Base-by-base conservation (phyloP, 1,140 invertebrate genomes). In the Drosophila repletoides region DNA sequence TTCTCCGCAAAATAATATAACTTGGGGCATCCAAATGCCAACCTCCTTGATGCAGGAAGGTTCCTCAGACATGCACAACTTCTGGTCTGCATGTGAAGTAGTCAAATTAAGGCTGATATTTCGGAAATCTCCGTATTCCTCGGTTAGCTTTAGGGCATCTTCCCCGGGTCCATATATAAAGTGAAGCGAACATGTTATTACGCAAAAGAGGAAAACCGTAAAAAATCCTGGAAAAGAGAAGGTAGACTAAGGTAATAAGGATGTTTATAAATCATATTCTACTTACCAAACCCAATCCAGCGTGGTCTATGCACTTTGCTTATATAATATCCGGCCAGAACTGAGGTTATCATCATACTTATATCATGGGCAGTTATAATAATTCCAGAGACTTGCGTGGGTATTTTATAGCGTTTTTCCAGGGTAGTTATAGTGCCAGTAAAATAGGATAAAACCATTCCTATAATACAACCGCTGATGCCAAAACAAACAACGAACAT, bases 321-420 rank as follows among this genome's bases (percentile, higher is more conserved):
- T n/a, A 63, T 73, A 24, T 75, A 89, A 29, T 89, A 89, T 4
- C 77, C 76, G 6, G 86, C 26, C 5, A 89, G 40, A 4, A 72
- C 61, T 3, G 88, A 84, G 0, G 67, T 60, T 4, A 84, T 41
- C 7, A 84, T 70, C 2, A 76, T 72, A 45, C 72, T 84, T 5
- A 89, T 66, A 49, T 88, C 94, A 88, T 95, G 95, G 3, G 94
- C 94, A 22, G 95, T 93, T 10, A 93, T 92, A 69, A 95, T 95
- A 48, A 95, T 90, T 17, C 94, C 95, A 48, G 94, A 94, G 7
- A 93, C 93, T 86, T 93, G 92, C 10, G 94, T 94, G 0, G 94
- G 93, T 81, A 96, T 95, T 76, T 94, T 95, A 84, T 95, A 96
- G 69, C 95, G 91, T 83, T 96, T 96, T 81, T 96, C 95, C 34